A percentile compares a stretch with the other conserved stretches of the same genome.
These are phyloP conservation scores for Luehdorfia chinensis DNA, from an alignment of 1,140 invertebrate species.

Conservation along the genomic window DNA sequence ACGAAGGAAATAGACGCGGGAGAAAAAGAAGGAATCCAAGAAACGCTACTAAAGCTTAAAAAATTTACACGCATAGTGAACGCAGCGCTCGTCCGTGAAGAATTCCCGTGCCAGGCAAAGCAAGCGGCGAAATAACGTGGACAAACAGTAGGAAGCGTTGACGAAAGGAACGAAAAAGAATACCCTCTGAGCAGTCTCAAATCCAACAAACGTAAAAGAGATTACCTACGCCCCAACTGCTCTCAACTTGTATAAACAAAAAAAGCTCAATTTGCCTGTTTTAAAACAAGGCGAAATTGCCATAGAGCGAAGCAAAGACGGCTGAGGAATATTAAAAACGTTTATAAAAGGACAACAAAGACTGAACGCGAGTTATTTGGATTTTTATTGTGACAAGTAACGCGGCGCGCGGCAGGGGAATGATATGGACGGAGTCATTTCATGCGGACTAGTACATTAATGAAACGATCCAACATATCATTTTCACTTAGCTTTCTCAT, in stretches of 20 bases:
- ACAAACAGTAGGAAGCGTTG: slow-evolving; percentile 62
- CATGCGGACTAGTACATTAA: no score
- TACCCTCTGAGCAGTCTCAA: slow-evolving; percentile 52
- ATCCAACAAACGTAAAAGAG: slow-evolving; percentile 73
- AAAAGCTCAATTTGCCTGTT: slow-evolving; percentile 66
- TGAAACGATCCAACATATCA: no score
- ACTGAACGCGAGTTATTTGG: slow-evolving; percentile 57
- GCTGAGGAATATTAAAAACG: slow-evolving; percentile 70
- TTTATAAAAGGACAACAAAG: slow-evolving; percentile 64
- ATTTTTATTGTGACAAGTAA: slow-evolving; percentile 66
- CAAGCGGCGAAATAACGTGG: slow-evolving; percentile 48
- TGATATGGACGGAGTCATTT: no score
- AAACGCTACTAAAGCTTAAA: slow-evolving; percentile 56
- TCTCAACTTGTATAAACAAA: slow-evolving; percentile 73
- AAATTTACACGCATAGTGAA: slow-evolving; percentile 65
- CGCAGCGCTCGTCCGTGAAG: slow-evolving; percentile 48
- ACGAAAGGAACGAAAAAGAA: slow-evolving; percentile 65
- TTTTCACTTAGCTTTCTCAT: no score
- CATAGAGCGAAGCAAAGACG: slow-evolving; percentile 60
- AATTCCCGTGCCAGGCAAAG: slow-evolving; percentile 40
- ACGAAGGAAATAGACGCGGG: no score
- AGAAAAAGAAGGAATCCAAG: slow-evolving; percentile 35
- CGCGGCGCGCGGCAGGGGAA: slow-evolving; percentile 20
- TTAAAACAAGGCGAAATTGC: slow-evolving; percentile 70
- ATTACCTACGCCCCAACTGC: slow-evolving; percentile 71